Percentiles rank a stretch among this genome's conserved stretches.
phyloP scores from a whole-genome alignment of 2,113 vertebrate species.

The Nycticryphes semicollaris region DNA sequence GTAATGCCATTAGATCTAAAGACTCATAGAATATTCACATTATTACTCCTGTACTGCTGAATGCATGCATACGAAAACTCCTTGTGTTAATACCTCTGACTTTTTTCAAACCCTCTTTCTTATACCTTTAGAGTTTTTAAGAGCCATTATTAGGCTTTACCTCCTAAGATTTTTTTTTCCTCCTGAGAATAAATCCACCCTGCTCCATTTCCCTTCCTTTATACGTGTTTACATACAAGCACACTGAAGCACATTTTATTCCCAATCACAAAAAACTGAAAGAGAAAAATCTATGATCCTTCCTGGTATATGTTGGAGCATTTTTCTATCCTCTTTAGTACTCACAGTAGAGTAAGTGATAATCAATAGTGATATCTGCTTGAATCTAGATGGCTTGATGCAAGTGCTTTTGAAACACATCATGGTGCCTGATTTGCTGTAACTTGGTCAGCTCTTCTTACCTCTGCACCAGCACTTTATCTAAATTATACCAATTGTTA shows the following conservation, averaged over 20 bases:
- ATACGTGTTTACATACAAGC: not conserved
- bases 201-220: not conserved
- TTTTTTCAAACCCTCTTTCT: not conserved
- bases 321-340: slow-evolving; percentile 57
- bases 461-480: slow-evolving; percentile 44
- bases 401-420: slow-evolving; percentile 68
- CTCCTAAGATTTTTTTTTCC: not conserved
- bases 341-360: slow-evolving; percentile 58
- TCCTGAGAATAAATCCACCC: not conserved
- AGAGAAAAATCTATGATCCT: slow-evolving; percentile 37
- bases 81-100: not conserved
- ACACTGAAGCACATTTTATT: not conserved
- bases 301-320: slow-evolving; percentile 17
- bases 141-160: not conserved
- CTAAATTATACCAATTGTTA: slow-evolving; percentile 65
- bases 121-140: not conserved
- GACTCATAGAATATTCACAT: rapidly evolving
- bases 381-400: slow-evolving; percentile 53
- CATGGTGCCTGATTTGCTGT: slow-evolving; percentile 63
- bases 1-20: not conserved
- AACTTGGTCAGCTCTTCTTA: slow-evolving; percentile 68
- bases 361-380: slow-evolving; percentile 74
- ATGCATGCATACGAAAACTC: not conserved
- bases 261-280: not conserved
- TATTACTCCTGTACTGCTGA: not conserved